Conservation (phyloP, 2,888 invertebrate genomes). For the Sceliomorpha sp. region DNA sequence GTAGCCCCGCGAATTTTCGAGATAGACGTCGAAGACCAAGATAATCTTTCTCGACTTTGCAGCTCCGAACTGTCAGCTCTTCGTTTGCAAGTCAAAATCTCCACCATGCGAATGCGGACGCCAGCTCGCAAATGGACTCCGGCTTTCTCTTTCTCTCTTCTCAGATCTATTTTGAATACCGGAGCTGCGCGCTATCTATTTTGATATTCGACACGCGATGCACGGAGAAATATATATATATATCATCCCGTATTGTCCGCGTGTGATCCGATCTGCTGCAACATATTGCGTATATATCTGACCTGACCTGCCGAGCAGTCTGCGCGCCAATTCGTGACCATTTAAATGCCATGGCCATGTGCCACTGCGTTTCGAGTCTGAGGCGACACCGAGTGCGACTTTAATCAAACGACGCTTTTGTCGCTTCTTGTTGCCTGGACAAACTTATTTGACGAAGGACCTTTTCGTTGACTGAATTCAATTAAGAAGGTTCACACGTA, state of each 20-base stretch:
- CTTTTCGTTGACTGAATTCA: too few species aligned
- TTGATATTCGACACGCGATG: slow-evolving; percentile 62
- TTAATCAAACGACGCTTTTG: slow-evolving; percentile 21
- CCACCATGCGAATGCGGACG: slow-evolving; percentile 21
- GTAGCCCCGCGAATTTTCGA: slow-evolving; percentile 22
- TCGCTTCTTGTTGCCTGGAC: too few species aligned
- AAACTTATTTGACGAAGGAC: too few species aligned
- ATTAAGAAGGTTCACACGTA: too few species aligned
- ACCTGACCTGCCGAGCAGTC: slow-evolving; percentile 39
- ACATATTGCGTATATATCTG: slow-evolving; percentile 51
- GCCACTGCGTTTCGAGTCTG: slow-evolving; percentile 13
- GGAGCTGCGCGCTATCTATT: slow-evolving; percentile 31
- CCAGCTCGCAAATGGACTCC: slow-evolving; percentile 24
- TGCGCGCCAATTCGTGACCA: slow-evolving; percentile 54
- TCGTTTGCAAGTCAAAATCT: slow-evolving; percentile 45
- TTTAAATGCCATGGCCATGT: slow-evolving; percentile 55
- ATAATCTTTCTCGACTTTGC: slow-evolving; percentile 44
- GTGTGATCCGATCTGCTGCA: slow-evolving; percentile 37
- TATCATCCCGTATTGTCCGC: slow-evolving; percentile 32
- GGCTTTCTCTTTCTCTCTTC: slow-evolving; percentile 11
- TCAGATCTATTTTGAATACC: slow-evolving; percentile 34
- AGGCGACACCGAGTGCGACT: slow-evolving; percentile 12
- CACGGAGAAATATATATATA: slow-evolving; percentile 56
- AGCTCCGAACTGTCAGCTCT: slow-evolving; percentile 24
- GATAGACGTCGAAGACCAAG: slow-evolving; percentile 32